Percentiles rank a stretch among this genome's conserved stretches.
Evolutionary conservation across 92 coral and sea anemone species (phyloP).

Genomic region (Epizoanthus illoricatus): DNA sequence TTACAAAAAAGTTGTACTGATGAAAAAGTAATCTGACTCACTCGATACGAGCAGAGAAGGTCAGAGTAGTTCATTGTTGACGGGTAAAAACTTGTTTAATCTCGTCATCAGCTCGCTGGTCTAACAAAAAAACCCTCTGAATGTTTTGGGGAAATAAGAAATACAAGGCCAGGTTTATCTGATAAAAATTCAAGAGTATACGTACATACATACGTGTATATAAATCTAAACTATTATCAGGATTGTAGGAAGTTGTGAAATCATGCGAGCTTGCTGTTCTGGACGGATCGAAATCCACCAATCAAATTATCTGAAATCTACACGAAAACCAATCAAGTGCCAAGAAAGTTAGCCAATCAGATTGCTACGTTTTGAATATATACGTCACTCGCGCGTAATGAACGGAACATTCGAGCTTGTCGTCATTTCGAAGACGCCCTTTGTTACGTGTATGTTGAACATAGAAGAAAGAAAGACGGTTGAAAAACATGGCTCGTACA

Average conservation of each 20-base stretch:
- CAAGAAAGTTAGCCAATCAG: constrained; percentile 37
- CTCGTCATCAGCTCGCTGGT: no score
- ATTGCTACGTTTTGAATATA: constrained; percentile 17
- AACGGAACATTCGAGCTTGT: constrained; percentile 22
- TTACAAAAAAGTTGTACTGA: no score
- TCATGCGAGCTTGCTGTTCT: constrained; percentile 69
- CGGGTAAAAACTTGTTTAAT: no score
- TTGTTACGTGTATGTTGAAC: constrained; percentile 19
- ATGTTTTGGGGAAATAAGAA: no score
- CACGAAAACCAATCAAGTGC: constrained; percentile 40
- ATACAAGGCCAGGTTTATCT: no score
- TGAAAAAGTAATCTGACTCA: no score
- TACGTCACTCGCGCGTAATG: constrained; percentile 40
- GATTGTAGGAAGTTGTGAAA: background rate
- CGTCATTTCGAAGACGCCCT: constrained; percentile 45
- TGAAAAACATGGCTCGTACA: constrained; percentile 86
- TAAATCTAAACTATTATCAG: no score
- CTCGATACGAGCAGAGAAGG: no score
- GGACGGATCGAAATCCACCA: constrained; percentile 91
- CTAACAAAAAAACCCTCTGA: no score
- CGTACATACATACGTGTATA: no score
- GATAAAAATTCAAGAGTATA: no score
- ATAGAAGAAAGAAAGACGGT: background rate
- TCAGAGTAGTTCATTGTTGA: no score
- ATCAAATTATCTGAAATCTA: constrained; percentile 49